Evolutionary conservation across 2,888 invertebrate species (phyloP), one percentile per base, ranked within the genome.

Genomic region (Eretmocerus hayati): DNA sequence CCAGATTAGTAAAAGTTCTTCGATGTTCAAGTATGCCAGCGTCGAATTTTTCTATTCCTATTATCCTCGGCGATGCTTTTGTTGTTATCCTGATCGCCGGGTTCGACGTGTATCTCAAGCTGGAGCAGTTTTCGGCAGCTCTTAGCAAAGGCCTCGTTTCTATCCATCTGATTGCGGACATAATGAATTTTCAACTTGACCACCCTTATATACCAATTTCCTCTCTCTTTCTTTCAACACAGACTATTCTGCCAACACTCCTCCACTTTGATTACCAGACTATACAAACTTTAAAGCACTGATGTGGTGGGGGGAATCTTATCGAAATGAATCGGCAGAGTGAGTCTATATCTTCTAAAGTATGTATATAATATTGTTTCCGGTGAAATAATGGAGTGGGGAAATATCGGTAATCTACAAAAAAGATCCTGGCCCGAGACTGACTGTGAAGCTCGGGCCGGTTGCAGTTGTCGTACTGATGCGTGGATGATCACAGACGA

Each of bases 151-250:
- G 56, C 47, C 55, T 57, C 55, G 56, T 55, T 58, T 56, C 55
- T 56, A 62, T 61, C 61, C 62, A 63, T 62, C 60, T 60, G 60
- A 61, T 55, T 40, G 59, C 60, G 46, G 59, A 59, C 63, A 62
- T 64, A 54, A 53, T 36, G 20, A 46, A 15, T 6, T 11, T 15
- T 30, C 38, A 33, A 39, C n/a, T 6, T 39, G 0, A 44, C 23
- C 30, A 47, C 39, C 42, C 46, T 52, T 52, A 23, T 52, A 49
- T 50, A 50, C 46, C 41, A n/a, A n/a, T n/a, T n/a, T n/a, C n/a
- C n/a, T n/a, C n/a, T n/a, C n/a, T n/a, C 40, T 41, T n/a, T n/a
- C n/a, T n/a, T n/a, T 30, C 22, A 36, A 42, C 31, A 32, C 4
- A 19, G 6, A n/a, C 33, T 13, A 15, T 33, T 21, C 22, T 19